phyloP scores from a whole-genome alignment of 2,888 invertebrate species.

The Phlogophora meticulosa region DNA sequence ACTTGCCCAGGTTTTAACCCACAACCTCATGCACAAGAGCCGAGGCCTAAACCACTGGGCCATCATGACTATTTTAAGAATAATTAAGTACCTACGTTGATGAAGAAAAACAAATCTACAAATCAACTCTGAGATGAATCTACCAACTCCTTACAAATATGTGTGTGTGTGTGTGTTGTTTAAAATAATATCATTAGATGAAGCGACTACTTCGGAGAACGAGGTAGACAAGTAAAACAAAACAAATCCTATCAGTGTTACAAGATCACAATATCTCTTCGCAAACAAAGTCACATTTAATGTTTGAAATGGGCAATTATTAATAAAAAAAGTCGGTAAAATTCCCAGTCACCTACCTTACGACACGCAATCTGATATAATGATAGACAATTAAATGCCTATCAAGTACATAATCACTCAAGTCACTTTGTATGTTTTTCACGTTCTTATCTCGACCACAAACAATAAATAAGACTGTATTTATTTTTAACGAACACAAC shows the following conservation, averaged over 20 bases:
- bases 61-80: no score
- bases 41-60: no score
- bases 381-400: slow-evolving; percentile 52
- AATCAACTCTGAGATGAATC: no score
- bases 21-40: no score
- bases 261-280: background rate
- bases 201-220: no score
- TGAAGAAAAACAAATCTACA: no score
- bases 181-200: no score
- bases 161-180: no score
- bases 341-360: slow-evolving; percentile 54
- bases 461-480: slow-evolving; percentile 4
- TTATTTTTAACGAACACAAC: background rate
- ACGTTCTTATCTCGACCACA: slow-evolving; percentile 1
- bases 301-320: background rate
- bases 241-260: background rate
- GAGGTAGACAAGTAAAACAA: background rate
- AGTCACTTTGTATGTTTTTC: no score
- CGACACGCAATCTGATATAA: slow-evolving; percentile 47
- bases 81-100: no score
- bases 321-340: slow-evolving; percentile 10
- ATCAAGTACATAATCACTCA: slow-evolving; percentile 34
- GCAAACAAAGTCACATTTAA: background rate
- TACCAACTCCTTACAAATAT: no score
- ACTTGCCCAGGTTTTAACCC: no score